phyloP scores from a whole-genome alignment of 2,113 vertebrate species.

The Protobothrops flavoviridis region DNA sequence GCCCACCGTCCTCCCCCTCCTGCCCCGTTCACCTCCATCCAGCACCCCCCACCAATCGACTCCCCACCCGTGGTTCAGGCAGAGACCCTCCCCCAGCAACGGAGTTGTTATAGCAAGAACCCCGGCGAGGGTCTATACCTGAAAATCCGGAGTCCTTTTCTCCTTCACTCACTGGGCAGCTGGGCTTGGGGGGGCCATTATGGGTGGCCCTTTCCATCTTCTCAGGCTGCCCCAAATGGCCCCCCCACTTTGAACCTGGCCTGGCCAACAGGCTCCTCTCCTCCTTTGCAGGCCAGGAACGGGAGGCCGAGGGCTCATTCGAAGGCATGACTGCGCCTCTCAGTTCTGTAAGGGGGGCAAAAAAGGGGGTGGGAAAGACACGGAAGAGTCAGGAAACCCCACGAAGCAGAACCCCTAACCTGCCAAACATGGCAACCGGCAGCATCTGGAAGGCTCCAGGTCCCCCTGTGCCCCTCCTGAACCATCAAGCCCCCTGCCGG shows the following conservation, averaged over 20 bases:
- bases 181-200: not conserved
- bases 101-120: not conserved
- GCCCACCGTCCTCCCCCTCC: not conserved
- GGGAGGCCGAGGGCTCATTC: not conserved
- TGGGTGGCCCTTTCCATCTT: not conserved
- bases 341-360: not conserved
- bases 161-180: not conserved
- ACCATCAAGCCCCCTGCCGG: not conserved
- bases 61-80: not conserved
- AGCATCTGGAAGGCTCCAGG: not conserved
- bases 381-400: not conserved
- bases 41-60: not conserved
- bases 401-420: not conserved
- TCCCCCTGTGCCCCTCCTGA: not conserved
- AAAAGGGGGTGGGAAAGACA: rapidly evolving
- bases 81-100: not conserved
- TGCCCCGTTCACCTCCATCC: not conserved
- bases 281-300: not conserved
- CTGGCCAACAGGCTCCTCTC: no score
- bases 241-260: not conserved
- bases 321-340: not conserved
- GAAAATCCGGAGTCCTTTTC: constrained; percentile 32
- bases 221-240: rapidly evolving
- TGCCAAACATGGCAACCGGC: not conserved
- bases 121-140: not conserved